A percentile compares a stretch with the other conserved stretches of the same genome.
These are phyloP conservation scores for Hippocampus zosterae DNA, from an alignment of 2,113 vertebrate genomes.

Conservation along the genomic window DNA sequence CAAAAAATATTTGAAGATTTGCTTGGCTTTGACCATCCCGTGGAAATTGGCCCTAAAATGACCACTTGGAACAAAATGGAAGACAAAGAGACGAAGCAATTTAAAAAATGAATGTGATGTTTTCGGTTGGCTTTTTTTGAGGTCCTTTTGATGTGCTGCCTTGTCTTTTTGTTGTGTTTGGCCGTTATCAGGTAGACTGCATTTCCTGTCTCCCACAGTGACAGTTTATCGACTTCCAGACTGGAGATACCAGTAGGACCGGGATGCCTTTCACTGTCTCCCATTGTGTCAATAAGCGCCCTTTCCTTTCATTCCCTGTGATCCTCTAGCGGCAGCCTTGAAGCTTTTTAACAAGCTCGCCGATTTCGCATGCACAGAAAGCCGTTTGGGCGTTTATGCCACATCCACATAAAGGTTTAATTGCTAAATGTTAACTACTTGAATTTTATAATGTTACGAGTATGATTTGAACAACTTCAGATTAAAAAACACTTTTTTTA, in stretches of 20 bases:
- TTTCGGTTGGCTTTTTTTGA: slow-evolving; percentile 19
- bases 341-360: slow-evolving; percentile 20
- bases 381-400: neutral
- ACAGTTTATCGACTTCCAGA: slow-evolving; percentile 42
- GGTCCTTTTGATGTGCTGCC: slow-evolving; percentile 47
- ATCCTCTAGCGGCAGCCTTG: slow-evolving; percentile 32
- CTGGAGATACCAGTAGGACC: slow-evolving; percentile 6
- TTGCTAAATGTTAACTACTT: too few relatives aligned
- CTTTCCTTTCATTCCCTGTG: slow-evolving; percentile 42
- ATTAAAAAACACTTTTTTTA: too few relatives aligned
- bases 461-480: too few relatives aligned
- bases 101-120: neutral
- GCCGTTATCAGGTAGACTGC: slow-evolving; percentile 52
- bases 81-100: neutral
- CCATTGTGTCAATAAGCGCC: slow-evolving; percentile 21
- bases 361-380: slow-evolving; percentile 4
- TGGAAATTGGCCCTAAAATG: neutral
- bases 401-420: neutral
- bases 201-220: slow-evolving; percentile 57
- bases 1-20: neutral
- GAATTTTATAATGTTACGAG: too few relatives aligned
- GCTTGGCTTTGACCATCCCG: neutral
- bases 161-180: slow-evolving; percentile 38
- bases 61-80: neutral
- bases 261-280: slow-evolving; percentile 27